These are phyloP conservation scores for Chelonia mydas DNA, from an alignment of 2,797 vertebrate species.

Conservation along the genomic window DNA sequence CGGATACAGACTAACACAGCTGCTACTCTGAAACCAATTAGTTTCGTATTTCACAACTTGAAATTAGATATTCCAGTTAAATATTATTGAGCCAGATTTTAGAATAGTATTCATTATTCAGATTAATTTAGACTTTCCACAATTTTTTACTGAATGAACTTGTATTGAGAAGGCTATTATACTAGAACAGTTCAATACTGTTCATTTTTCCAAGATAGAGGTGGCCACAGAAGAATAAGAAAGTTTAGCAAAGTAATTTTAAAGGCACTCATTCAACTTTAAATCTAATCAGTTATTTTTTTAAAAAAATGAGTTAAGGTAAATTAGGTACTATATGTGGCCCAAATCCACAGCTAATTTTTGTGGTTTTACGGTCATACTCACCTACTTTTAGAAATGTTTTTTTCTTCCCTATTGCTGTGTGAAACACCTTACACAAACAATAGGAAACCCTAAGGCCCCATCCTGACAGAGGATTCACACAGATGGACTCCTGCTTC, in stretches of 20 bases:
- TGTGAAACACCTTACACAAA: not conserved
- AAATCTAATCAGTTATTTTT: not conserved
- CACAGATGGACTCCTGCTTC: not conserved
- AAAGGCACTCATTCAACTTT: not conserved
- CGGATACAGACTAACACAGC: no score
- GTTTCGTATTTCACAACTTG: not conserved
- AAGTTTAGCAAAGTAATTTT: slow-evolving; percentile 23
- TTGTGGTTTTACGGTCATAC: not conserved
- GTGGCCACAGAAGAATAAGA: not conserved
- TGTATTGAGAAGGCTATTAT: not conserved
- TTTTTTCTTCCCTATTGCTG: not conserved
- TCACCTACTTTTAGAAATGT: not conserved
- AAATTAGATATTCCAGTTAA: not conserved
- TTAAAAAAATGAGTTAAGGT: not conserved
- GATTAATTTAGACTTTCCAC: slow-evolving; percentile 29
- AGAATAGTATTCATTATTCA: not conserved
- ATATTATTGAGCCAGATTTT: not conserved
- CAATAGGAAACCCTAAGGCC: not conserved
- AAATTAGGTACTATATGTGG: not conserved
- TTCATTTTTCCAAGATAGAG: not conserved
- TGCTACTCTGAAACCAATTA: not conserved
- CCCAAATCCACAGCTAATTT: not conserved
- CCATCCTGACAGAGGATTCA: not conserved
- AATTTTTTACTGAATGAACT: slow-evolving; percentile 28
- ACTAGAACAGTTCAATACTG: slow-evolving; percentile 13